phyloP scores from a whole-genome alignment of 2,888 invertebrate species.

The Melikaiella ostensackeni region DNA sequence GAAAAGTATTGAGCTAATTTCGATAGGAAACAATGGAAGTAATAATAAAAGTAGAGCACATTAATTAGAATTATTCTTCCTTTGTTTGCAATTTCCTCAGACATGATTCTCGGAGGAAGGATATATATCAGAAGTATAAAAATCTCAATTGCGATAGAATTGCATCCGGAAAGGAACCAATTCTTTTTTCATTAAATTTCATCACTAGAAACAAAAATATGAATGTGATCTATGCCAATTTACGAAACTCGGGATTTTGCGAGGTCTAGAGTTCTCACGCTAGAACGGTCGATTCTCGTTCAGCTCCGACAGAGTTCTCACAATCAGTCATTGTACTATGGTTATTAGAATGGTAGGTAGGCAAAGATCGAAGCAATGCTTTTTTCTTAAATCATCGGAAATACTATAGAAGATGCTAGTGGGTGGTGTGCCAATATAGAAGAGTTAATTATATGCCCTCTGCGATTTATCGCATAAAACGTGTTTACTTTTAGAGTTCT shows the following conservation, averaged over 20 bases:
- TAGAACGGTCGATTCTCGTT: conserved; percentile 33
- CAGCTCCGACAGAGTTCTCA: conserved; percentile 25
- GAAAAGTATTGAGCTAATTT: conserved; percentile 7
- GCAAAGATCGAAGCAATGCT: conserved; percentile 13
- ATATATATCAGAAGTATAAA: background rate
- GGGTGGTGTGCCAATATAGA: background rate
- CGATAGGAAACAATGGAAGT: conserved; percentile 12
- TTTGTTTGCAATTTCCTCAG: background rate
- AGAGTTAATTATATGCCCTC: background rate
- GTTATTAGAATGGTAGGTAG: conserved; percentile 22
- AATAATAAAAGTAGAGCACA: conserved; percentile 7
- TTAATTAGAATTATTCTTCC: background rate
- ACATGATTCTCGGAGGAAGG: background rate
- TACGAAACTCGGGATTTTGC: conserved; percentile 16
- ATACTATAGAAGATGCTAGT: background rate
- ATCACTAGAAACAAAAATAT: conserved; percentile 9
- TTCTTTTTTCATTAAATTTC: background rate
- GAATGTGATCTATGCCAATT: conserved; percentile 1
- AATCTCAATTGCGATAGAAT: background rate
- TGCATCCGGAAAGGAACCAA: background rate
- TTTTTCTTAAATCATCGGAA: background rate
- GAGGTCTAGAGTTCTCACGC: conserved; percentile 28
- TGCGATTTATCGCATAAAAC: too few relatives aligned
- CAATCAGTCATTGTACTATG: conserved; percentile 11
- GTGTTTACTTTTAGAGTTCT: background rate